Percentiles rank a stretch among this genome's conserved stretches.
phyloP scores from a whole-genome alignment of 92 coral and sea anemone species.

The Actinostola sp. region DNA sequence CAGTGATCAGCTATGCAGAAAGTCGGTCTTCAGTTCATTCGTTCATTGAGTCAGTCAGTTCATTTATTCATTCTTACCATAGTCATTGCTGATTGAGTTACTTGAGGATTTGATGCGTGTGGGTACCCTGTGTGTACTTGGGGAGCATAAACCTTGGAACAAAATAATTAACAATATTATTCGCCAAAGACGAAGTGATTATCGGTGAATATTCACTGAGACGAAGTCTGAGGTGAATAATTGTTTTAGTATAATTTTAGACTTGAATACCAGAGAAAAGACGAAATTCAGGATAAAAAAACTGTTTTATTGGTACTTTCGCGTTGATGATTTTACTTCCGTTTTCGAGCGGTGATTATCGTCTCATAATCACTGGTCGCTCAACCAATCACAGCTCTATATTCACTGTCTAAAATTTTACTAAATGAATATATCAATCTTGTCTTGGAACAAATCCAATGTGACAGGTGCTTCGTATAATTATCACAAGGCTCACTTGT shows the following conservation, averaged over 20 bases:
- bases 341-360: too few relatives aligned
- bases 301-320: too few relatives aligned
- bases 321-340: too few relatives aligned
- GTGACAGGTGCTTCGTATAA: too few relatives aligned
- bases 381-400: too few relatives aligned
- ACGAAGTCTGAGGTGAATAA: neutral
- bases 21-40: neutral
- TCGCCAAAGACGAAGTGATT: too few relatives aligned
- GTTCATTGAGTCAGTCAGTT: neutral
- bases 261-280: neutral
- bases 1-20: too few relatives aligned
- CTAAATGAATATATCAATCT: too few relatives aligned
- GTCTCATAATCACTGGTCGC: too few relatives aligned
- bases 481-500: constrained; percentile 34
- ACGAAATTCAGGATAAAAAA: too few relatives aligned
- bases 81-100: constrained; percentile 30
- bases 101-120: constrained; percentile 67
- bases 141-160: constrained; percentile 58
- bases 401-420: too few relatives aligned
- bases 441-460: neutral
- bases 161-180: neutral
- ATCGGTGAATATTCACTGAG: neutral
- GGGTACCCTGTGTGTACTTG: constrained; percentile 64
- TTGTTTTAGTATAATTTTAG: neutral
- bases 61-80: neutral